Evolutionary conservation across 1,140 invertebrate genomes (phyloP).

Genomic region (Pseudomyrmex concolor): DNA sequence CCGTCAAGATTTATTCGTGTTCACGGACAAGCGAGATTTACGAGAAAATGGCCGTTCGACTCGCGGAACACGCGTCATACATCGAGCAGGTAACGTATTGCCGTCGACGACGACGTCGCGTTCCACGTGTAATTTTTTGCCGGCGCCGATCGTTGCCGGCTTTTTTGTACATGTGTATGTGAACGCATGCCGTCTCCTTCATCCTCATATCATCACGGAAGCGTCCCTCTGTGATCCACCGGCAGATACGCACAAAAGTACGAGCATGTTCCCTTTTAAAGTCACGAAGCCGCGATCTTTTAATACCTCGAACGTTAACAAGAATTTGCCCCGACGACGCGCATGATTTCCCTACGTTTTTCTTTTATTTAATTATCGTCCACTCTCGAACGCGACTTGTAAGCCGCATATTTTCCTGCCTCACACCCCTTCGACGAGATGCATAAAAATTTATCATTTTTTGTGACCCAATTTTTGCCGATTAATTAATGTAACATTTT

Average conservation of each 20-base stretch:
- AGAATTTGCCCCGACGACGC: slow-evolving; percentile 5
- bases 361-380: slow-evolving; percentile 18
- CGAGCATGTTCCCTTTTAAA: slow-evolving; percentile 49
- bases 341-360: slow-evolving; percentile 16
- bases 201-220: slow-evolving; percentile 56
- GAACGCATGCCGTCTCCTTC: slow-evolving; percentile 11
- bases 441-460: neutral
- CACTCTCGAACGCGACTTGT: neutral
- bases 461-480: neutral
- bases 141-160: slow-evolving; percentile 11
- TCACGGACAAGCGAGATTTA: slow-evolving; percentile 44
- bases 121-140: slow-evolving; percentile 44
- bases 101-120: slow-evolving; percentile 36
- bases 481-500: too few relatives aligned
- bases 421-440: neutral
- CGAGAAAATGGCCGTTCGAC: slow-evolving; percentile 36
- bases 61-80: slow-evolving; percentile 35
- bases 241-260: slow-evolving; percentile 48
- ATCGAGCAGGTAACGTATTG: slow-evolving; percentile 43
- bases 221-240: slow-evolving; percentile 44
- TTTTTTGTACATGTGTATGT: neutral
- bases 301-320: slow-evolving; percentile 51
- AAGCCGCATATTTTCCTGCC: neutral
- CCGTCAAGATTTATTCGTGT: slow-evolving; percentile 42
- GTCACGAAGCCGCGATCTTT: slow-evolving; percentile 58